phyloP scores from a whole-genome alignment of 2,113 vertebrate species.

The Carlito syrichta region DNA sequence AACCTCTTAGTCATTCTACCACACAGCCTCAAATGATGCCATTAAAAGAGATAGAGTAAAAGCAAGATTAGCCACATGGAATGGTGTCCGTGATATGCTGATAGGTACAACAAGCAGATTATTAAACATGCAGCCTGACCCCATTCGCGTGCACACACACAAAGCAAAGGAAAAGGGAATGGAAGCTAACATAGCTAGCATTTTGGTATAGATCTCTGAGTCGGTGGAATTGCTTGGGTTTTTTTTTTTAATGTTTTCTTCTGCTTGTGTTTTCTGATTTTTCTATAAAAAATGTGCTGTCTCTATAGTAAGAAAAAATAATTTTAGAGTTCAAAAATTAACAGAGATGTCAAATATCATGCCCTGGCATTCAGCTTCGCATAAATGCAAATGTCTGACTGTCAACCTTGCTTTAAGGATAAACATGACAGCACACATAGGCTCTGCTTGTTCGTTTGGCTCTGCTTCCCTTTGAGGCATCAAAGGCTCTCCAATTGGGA shows the following conservation, averaged over 20 bases:
- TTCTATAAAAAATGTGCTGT: not conserved
- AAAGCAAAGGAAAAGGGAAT: not conserved
- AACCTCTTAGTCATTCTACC: not conserved
- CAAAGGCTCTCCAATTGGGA: not conserved
- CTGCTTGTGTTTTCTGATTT: not conserved
- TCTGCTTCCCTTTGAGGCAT: not conserved
- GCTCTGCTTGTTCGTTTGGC: not conserved
- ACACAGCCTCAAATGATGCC: not conserved
- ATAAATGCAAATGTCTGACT: not conserved
- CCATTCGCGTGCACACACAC: not conserved
- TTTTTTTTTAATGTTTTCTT: not conserved
- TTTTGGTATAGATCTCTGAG: not conserved
- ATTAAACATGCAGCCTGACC: not conserved
- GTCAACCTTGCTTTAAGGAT: not conserved
- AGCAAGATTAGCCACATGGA: not conserved
- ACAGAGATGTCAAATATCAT: not conserved
- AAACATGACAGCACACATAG: accelerated
- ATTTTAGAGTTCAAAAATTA: not conserved
- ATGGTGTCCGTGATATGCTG: not conserved
- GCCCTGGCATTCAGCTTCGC: not conserved
- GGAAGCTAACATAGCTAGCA: not conserved
- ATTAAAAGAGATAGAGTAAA: not conserved
- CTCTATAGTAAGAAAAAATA: not conserved
- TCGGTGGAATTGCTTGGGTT: not conserved
- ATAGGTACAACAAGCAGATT: not conserved